Percentiles rank a stretch among this genome's conserved stretches.
These are phyloP conservation scores for Heteronetta atricapilla DNA, from an alignment of 2,113 vertebrate species.

Conservation along the genomic window DNA sequence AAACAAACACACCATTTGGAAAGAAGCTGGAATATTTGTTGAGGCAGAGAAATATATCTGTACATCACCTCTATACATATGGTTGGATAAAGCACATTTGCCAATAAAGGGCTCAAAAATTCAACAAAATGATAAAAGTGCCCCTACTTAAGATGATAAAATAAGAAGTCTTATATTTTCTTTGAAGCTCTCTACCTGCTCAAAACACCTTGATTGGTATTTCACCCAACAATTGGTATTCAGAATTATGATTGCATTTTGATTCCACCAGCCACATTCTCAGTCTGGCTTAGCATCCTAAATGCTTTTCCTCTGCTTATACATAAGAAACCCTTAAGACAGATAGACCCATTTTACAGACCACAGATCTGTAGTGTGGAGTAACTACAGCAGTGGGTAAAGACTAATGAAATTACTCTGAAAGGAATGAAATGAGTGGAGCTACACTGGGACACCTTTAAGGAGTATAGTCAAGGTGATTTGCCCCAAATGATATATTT, in stretches of 20 bases:
- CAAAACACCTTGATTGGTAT: not conserved
- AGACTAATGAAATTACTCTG: not conserved
- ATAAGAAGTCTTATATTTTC: not conserved
- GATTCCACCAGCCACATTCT: not conserved
- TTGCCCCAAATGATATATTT: not conserved
- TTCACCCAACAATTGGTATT: not conserved
- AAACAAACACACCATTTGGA: constrained; percentile 62
- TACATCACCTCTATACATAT: constrained; percentile 17
- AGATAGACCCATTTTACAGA: not conserved
- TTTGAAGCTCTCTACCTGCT: not conserved
- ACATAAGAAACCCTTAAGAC: not conserved
- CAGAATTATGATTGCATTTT: not conserved
- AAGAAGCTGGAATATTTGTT: constrained; percentile 49
- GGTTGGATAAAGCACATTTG: constrained; percentile 51
- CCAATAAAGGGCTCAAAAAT: constrained; percentile 33
- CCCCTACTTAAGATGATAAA: not conserved
- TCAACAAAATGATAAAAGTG: constrained; percentile 6
- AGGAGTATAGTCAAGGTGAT: not conserved
- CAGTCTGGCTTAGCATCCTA: not conserved
- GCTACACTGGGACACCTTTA: not conserved
- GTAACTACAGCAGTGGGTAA: not conserved
- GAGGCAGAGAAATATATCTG: constrained; percentile 12
- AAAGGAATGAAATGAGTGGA: not conserved
- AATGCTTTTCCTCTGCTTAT: not conserved
- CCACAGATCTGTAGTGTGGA: not conserved